Evolutionary conservation across 2,113 vertebrate species (phyloP).

Genomic region (Lycocorax pyrrhopterus): DNA sequence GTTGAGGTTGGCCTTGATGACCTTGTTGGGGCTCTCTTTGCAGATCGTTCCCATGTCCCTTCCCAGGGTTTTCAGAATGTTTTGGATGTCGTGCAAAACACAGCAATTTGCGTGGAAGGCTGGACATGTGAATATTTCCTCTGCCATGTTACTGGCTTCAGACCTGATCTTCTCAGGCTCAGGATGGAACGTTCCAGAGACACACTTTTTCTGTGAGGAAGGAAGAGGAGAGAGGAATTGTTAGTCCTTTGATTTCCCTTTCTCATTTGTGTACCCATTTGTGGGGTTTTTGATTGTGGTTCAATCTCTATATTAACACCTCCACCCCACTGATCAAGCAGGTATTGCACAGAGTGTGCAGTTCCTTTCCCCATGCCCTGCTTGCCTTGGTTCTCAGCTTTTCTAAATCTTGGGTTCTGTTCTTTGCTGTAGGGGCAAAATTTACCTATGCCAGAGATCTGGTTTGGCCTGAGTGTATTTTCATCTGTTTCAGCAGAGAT

Average conservation of each 20-base stretch:
- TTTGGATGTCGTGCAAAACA: not conserved
- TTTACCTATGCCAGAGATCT: not conserved
- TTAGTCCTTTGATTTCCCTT: not conserved
- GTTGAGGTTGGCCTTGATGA: rapidly evolving
- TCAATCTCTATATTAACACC: not conserved
- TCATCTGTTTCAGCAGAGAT: not conserved
- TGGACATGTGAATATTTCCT: rapidly evolving
- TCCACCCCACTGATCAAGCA: not conserved
- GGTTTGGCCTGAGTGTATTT: not conserved
- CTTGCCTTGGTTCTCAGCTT: not conserved
- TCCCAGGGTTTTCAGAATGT: rapidly evolving
- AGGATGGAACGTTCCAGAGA: rapidly evolving
- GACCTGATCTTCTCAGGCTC: rapidly evolving
- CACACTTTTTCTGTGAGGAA: not conserved
- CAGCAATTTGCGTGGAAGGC: not conserved
- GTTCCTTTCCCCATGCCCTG: not conserved
- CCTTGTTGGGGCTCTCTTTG: rapidly evolving
- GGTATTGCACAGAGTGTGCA: not conserved
- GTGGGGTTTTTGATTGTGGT: not conserved
- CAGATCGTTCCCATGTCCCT: rapidly evolving
- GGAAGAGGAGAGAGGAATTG: not conserved
- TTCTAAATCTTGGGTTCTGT: not conserved
- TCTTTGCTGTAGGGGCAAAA: not conserved
- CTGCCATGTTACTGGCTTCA: rapidly evolving
- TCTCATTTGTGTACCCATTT: not conserved